phyloP scores from a whole-genome alignment of 2,888 invertebrate genomes.

The Pomacea canaliculata region DNA sequence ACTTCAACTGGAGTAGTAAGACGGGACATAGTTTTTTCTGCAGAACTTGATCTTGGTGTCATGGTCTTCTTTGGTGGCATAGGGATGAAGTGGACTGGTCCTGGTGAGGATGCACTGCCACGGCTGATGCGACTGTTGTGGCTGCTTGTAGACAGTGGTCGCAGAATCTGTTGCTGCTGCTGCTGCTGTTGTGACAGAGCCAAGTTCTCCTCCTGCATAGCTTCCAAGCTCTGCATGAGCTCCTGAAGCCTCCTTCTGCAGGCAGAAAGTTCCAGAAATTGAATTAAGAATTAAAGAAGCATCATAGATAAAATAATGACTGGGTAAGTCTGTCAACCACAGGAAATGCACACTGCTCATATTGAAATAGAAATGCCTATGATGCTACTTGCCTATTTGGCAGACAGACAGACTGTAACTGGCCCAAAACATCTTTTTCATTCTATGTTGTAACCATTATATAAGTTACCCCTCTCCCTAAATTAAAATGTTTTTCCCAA shows the following conservation, averaged over 20 bases:
- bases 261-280: no score
- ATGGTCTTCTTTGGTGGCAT: conserved; percentile 11
- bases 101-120: conserved; percentile 7
- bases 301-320: neutral
- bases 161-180: conserved; percentile 42
- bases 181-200: conserved; percentile 41
- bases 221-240: conserved; percentile 52
- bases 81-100: conserved; percentile 15
- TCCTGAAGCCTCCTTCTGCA: conserved; percentile 56
- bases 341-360: no score
- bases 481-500: no score
- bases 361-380: no score
- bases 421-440: no score
- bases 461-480: no score
- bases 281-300: neutral
- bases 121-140: conserved; percentile 16
- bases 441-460: no score
- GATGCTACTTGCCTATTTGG: no score
- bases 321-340: neutral
- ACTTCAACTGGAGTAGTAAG: conserved; percentile 1
- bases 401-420: no score
- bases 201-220: conserved; percentile 49
- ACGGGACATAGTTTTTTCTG: conserved; percentile 11
- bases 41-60: neutral
- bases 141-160: conserved; percentile 23